A percentile compares a stretch with the other conserved stretches of the same genome.
phyloP scores from a whole-genome alignment of 2,113 vertebrate genomes.

The Ceuthmochares aereus region DNA sequence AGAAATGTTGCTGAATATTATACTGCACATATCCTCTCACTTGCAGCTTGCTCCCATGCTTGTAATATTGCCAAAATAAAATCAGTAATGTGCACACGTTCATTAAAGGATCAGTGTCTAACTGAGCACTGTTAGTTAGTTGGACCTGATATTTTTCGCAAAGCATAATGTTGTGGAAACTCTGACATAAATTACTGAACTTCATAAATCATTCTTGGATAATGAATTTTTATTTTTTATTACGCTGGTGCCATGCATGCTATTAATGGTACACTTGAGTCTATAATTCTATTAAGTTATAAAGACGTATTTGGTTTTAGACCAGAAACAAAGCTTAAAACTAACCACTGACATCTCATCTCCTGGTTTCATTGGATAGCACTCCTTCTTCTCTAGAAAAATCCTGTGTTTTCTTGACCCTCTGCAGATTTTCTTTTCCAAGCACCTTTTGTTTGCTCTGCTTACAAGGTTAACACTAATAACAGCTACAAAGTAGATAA shows the following conservation, averaged over 20 bases:
- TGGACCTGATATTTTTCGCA: constrained; percentile 3
- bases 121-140: background rate
- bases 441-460: background rate
- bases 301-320: constrained; percentile 40
- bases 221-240: constrained; percentile 46
- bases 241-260: constrained; percentile 25
- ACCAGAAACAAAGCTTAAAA: constrained; percentile 7
- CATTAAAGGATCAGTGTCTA: constrained; percentile 50
- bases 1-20: constrained; percentile 18
- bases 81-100: constrained; percentile 6
- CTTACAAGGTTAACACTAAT: background rate
- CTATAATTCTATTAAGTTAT: constrained; percentile 35
- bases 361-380: background rate
- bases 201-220: constrained; percentile 20
- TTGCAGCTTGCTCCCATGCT: background rate
- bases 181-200: constrained; percentile 24
- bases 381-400: background rate
- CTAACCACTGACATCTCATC: background rate
- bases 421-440: background rate
- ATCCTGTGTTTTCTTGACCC: background rate
- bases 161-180: constrained; percentile 7
- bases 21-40: background rate
- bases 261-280: constrained; percentile 32
- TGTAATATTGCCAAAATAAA: constrained; percentile 52
- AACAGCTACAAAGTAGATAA: background rate